A percentile compares a stretch with the other conserved stretches of the same genome.
Evolutionary conservation across 2,113 vertebrate species (phyloP).

Genomic region (human): GRCh38 chrY:5854001-5854500

Average conservation of each 20-base stretch:
- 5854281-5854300: not conserved
- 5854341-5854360: not conserved
- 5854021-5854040: not conserved
- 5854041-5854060: not conserved
- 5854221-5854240: not conserved
- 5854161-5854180: not conserved
- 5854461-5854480: not conserved
- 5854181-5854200: not conserved
- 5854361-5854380: not conserved
- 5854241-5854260: not conserved
- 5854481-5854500: not conserved
- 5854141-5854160: not conserved
- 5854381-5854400: not conserved
- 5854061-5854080: not conserved
- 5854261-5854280: not conserved
- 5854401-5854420: not conserved
- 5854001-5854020: not conserved
- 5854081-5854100: not conserved
- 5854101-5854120: not conserved
- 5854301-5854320: not conserved
- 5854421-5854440: not conserved
- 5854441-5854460: not conserved
- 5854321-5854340: not conserved
- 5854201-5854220: not conserved
- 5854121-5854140: not conserved